Percentiles rank a stretch among this genome's conserved stretches.
phyloP scores from a whole-genome alignment of 2,113 vertebrate genomes.

The Cheirogaleus medius region DNA sequence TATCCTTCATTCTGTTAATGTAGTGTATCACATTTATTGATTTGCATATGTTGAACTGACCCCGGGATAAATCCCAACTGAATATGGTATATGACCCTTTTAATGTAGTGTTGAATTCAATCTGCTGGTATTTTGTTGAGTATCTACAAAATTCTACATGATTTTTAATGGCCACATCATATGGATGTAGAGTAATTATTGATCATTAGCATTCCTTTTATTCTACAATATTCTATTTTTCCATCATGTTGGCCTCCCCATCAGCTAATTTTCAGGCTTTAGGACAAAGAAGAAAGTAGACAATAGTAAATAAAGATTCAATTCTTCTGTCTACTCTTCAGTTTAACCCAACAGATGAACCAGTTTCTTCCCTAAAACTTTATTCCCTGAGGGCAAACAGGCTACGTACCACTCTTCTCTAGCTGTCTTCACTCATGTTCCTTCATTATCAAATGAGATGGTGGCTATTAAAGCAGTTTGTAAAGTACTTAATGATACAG shows the following conservation, averaged over 20 bases:
- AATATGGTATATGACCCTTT: not conserved
- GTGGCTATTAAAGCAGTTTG: not conserved
- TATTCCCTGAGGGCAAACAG: not conserved
- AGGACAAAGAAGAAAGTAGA: not conserved
- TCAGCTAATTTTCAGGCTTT: not conserved
- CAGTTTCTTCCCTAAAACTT: constrained; percentile 12
- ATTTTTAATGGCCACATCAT: not conserved
- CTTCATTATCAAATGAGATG: constrained; percentile 13
- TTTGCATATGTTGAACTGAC: not conserved
- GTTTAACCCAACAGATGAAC: constrained; percentile 13
- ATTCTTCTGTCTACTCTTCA: not conserved
- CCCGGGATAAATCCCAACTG: not conserved
- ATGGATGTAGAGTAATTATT: not conserved
- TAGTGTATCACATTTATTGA: not conserved
- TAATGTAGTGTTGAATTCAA: not conserved
- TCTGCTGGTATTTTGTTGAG: not conserved
- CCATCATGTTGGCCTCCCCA: not conserved
- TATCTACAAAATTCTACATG: not conserved
- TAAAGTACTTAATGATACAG: not conserved
- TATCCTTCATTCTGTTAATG: not conserved
- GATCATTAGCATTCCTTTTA: not conserved
- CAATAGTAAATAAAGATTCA: not conserved
- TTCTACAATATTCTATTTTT: not conserved
- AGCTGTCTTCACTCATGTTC: not conserved
- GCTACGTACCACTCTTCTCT: not conserved